Conservation (phyloP, 2,888 invertebrate species). For the Glyphotaelius pellucidus region DNA sequence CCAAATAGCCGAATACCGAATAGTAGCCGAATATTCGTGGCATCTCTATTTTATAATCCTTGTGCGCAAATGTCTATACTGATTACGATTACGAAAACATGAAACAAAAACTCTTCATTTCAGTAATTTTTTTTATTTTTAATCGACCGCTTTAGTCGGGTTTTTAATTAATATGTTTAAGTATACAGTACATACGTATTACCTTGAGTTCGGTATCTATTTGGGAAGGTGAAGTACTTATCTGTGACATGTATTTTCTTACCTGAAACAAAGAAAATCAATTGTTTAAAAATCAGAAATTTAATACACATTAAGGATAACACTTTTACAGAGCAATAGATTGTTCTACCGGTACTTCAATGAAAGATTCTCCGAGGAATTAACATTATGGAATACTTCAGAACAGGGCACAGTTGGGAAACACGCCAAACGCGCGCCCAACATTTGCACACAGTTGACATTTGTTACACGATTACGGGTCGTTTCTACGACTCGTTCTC, state of each 20-base stretch:
- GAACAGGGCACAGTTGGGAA: too few relatives aligned
- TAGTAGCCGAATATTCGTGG: too few relatives aligned
- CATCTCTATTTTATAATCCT: not conserved
- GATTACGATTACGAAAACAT: not conserved
- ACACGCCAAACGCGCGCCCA: too few relatives aligned
- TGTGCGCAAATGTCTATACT: not conserved
- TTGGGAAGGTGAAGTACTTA: not conserved
- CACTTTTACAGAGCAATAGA: not conserved
- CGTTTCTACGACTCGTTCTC: too few relatives aligned
- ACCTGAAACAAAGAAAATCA: not conserved
- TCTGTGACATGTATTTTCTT: not conserved
- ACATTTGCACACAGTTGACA: too few relatives aligned
- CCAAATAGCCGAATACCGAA: too few relatives aligned
- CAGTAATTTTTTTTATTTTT: not conserved
- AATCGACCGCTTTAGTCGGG: not conserved
- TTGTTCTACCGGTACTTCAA: too few relatives aligned
- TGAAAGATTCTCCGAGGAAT: too few relatives aligned
- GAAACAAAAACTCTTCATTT: not conserved
- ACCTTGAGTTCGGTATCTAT: not conserved
- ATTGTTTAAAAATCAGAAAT: not conserved
- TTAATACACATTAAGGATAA: not conserved
- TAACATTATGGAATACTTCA: too few relatives aligned
- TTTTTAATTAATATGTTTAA: not conserved
- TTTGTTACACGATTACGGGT: too few relatives aligned
- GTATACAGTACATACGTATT: not conserved